Evolutionary conservation across 2,888 invertebrate species (phyloP).

Genomic region (Agriopis aurantiaria): DNA sequence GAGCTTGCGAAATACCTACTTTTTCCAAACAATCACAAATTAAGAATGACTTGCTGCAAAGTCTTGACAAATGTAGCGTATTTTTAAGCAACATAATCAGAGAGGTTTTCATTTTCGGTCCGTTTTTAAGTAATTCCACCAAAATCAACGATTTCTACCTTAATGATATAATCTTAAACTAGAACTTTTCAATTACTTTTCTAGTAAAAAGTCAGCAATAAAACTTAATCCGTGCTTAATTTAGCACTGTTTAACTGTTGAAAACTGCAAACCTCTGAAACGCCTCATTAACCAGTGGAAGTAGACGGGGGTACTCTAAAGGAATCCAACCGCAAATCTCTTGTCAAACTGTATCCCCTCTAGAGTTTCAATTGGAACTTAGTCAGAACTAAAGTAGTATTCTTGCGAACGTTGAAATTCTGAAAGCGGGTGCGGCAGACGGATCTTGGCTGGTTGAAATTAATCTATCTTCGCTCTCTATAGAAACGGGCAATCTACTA

Average conservation of each 20-base stretch:
- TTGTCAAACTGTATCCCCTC: conserved; percentile 74
- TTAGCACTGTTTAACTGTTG: conserved; percentile 1
- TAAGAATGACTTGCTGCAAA: neutral
- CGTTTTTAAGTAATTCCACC: too few relatives aligned
- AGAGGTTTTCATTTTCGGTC: too few relatives aligned
- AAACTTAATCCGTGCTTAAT: neutral
- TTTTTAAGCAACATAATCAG: neutral
- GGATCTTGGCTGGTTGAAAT: conserved; percentile 78
- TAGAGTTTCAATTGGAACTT: conserved; percentile 80
- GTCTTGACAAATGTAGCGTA: neutral
- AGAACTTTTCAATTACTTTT: too few relatives aligned
- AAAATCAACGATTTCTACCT: too few relatives aligned
- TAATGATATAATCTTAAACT: too few relatives aligned
- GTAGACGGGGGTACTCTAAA: conserved; percentile 52
- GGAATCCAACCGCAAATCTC: conserved; percentile 70
- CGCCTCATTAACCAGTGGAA: conserved; percentile 51
- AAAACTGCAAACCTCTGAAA: conserved; percentile 31
- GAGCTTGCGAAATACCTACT: conserved; percentile 4
- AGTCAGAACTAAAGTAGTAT: conserved; percentile 74
- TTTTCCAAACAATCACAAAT: neutral
- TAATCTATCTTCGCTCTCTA: conserved; percentile 79
- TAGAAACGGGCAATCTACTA: conserved; percentile 67
- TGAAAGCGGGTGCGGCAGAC: conserved; percentile 71
- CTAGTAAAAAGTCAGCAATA: neutral
- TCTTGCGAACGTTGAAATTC: conserved; percentile 70